Percentiles rank a stretch among this genome's conserved stretches.
Evolutionary conservation across 2,797 vertebrate genomes (phyloP).

Genomic region (Petrocephalus schoutedeni): DNA sequence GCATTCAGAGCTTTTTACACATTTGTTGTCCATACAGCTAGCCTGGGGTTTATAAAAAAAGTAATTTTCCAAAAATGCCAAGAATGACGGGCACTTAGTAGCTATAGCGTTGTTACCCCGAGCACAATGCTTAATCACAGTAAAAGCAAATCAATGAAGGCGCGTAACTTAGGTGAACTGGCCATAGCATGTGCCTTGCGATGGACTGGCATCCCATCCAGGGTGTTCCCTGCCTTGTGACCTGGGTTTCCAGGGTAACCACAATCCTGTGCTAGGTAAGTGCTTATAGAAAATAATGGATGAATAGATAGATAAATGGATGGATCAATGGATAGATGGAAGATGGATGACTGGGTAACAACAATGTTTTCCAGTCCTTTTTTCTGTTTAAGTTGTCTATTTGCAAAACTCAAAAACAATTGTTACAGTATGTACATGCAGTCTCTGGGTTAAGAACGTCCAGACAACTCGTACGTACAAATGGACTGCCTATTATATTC

Average conservation of each 20-base stretch:
- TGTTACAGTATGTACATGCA: background rate
- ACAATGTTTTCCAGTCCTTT: background rate
- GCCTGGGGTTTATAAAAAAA: background rate
- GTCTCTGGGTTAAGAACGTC: background rate
- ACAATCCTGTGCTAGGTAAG: background rate
- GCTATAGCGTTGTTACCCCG: background rate
- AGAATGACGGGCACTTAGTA: background rate
- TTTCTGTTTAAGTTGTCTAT: background rate
- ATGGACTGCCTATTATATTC: background rate
- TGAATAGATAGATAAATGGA: too few relatives aligned
- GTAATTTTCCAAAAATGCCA: background rate
- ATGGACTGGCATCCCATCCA: background rate
- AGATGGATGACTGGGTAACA: background rate
- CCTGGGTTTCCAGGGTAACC: background rate
- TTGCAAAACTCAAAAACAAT: background rate
- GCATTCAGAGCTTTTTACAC: background rate
- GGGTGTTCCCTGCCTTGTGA: background rate
- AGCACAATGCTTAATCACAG: background rate
- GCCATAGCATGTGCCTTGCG: background rate
- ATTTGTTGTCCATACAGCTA: background rate
- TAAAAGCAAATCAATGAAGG: slow-evolving; percentile 2
- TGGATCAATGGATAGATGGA: background rate
- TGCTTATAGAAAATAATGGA: background rate
- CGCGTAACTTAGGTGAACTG: background rate
- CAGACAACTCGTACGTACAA: background rate